phyloP scores from a whole-genome alignment of 1,140 invertebrate genomes.

The Drosophila murphyi region DNA sequence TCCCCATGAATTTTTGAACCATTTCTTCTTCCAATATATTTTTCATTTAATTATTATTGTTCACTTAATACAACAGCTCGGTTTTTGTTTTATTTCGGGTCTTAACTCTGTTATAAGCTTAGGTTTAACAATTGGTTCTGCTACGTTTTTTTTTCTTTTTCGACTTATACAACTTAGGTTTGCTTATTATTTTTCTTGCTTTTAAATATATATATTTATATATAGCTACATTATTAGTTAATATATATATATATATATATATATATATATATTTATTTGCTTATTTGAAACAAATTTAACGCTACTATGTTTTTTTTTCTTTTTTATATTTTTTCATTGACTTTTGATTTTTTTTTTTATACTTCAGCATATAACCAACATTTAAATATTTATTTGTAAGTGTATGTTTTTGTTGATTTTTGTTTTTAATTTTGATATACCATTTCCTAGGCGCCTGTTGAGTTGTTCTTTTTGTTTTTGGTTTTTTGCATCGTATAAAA shows the following conservation, averaged over 20 bases:
- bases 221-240: conserved; percentile 69
- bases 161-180: conserved; percentile 59
- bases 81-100: conserved; percentile 50
- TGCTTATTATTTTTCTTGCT: conserved; percentile 37
- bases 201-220: conserved; percentile 37
- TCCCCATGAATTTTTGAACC: conserved; percentile 36
- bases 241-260: conserved; percentile 46
- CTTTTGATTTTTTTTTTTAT: conserved; percentile 34
- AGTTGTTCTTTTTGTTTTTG: conserved; percentile 39
- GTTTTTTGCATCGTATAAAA: conserved; percentile 60
- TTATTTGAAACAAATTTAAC: conserved; percentile 65
- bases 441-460: conserved; percentile 63
- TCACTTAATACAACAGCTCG: conserved; percentile 79
- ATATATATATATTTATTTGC: conserved; percentile 60
- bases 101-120: conserved; percentile 61
- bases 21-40: conserved; percentile 27
- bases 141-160: conserved; percentile 64
- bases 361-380: conserved; percentile 79
- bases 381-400: conserved; percentile 58
- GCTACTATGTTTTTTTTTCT: conserved; percentile 65
- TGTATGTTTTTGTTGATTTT: conserved; percentile 18
- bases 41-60: conserved; percentile 66
- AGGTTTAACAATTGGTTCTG: conserved; percentile 82
- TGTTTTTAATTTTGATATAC: conserved; percentile 60
- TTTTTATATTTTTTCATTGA: conserved; percentile 51